Evolutionary conservation across 2,113 vertebrate species (phyloP).

Genomic region (Callospermophilus lateralis): DNA sequence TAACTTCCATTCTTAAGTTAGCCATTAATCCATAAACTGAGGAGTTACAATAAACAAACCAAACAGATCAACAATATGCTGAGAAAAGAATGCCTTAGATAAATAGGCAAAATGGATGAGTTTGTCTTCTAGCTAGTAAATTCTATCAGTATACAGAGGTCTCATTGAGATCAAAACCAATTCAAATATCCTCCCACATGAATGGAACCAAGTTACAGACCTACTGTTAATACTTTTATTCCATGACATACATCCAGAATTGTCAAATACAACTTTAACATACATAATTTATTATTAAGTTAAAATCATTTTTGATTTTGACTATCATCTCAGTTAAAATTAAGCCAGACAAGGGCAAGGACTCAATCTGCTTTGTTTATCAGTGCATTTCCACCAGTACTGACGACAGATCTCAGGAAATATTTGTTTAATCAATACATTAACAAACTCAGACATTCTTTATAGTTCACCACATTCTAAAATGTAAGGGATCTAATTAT

Average conservation of each 20-base stretch:
- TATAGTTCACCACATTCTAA: neutral
- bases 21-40: neutral
- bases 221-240: neutral
- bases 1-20: neutral
- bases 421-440: constrained; percentile 48
- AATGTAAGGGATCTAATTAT: neutral
- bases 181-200: neutral
- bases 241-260: neutral
- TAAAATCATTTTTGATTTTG: constrained; percentile 40
- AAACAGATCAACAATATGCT: neutral
- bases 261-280: constrained; percentile 26
- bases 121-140: neutral
- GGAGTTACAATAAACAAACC: neutral
- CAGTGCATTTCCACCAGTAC: neutral
- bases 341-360: constrained; percentile 34
- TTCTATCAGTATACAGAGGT: neutral
- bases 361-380: constrained; percentile 7
- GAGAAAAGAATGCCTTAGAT: neutral
- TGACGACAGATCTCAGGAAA: constrained; percentile 6
- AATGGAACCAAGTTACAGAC: neutral
- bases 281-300: neutral
- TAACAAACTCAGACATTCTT: constrained; percentile 12
- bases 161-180: constrained; percentile 12
- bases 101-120: neutral
- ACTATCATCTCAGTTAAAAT: constrained; percentile 45